A percentile compares a stretch with the other conserved stretches of the same genome.
Evolutionary conservation across 1,140 invertebrate species (phyloP).

Genomic region (Apocrypta bakeri): DNA sequence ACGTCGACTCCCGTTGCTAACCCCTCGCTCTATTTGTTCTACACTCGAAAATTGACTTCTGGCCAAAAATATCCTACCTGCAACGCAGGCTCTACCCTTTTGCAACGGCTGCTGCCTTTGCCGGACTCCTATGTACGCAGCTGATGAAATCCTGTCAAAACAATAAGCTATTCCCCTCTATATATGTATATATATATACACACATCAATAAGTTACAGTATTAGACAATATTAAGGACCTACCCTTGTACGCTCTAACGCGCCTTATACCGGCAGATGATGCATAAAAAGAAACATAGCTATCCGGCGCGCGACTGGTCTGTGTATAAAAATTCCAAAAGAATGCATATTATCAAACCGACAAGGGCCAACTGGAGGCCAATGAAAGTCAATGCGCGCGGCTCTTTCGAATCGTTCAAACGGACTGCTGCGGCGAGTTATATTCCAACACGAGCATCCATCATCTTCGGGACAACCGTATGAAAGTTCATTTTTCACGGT

Average conservation of each 20-base stretch:
- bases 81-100: constrained; percentile 45
- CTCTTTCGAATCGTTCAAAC: constrained; percentile 41
- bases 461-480: constrained; percentile 34
- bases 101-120: constrained; percentile 41
- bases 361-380: constrained; percentile 50
- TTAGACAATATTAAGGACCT: not conserved
- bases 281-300: not conserved
- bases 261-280: not conserved
- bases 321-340: constrained; percentile 59
- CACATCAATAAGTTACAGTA: not conserved
- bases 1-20: not conserved
- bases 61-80: constrained; percentile 64
- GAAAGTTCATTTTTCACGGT: constrained; percentile 37
- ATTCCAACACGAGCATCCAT: constrained; percentile 47
- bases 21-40: constrained; percentile 61
- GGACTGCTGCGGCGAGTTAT: not conserved
- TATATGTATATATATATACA: not conserved
- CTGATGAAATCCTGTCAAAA: constrained; percentile 66
- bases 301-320: constrained; percentile 47
- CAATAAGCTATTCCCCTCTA: constrained; percentile 52
- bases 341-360: constrained; percentile 48
- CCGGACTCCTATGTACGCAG: constrained; percentile 63
- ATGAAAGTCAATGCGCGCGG: constrained; percentile 50
- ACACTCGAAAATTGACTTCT: constrained; percentile 70
- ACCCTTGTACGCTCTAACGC: constrained; percentile 7